Percentiles rank a stretch among this genome's conserved stretches.
Conservation (phyloP, 2,797 vertebrate genomes). For the Chrysocyon brachyurus region DNA sequence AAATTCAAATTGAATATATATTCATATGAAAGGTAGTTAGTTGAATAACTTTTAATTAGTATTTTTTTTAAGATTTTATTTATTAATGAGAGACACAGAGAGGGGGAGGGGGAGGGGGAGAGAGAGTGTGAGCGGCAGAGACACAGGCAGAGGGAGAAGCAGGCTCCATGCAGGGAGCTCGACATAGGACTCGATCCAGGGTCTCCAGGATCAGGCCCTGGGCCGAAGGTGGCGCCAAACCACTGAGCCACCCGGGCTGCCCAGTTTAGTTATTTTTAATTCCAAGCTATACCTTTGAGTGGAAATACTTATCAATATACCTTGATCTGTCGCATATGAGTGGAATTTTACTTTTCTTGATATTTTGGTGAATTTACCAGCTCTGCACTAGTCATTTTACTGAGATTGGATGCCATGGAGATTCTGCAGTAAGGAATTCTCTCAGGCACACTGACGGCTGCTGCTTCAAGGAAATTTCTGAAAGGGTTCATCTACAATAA, state of each 20-base stretch:
- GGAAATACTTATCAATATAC: not conserved
- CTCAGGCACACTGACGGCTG: not conserved
- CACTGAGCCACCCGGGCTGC: too few relatives aligned
- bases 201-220: too few relatives aligned
- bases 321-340: not conserved
- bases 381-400: not conserved
- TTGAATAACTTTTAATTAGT: not conserved
- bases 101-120: too few relatives aligned
- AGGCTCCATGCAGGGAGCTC: too few relatives aligned
- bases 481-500: not conserved
- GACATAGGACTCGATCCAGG: too few relatives aligned
- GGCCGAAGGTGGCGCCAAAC: too few relatives aligned
- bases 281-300: not conserved
- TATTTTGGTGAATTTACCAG: not conserved
- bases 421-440: not conserved
- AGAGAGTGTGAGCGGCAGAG: too few relatives aligned
- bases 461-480: conserved; percentile 21
- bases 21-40: not conserved
- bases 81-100: too few relatives aligned
- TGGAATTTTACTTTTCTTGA: not conserved
- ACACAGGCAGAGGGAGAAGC: too few relatives aligned
- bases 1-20: not conserved
- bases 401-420: not conserved
- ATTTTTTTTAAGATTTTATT: too few relatives aligned
- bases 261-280: not conserved